These are phyloP conservation scores for Drosophila jambulina DNA, from an alignment of 1,140 invertebrate genomes.

Conservation along the genomic window DNA sequence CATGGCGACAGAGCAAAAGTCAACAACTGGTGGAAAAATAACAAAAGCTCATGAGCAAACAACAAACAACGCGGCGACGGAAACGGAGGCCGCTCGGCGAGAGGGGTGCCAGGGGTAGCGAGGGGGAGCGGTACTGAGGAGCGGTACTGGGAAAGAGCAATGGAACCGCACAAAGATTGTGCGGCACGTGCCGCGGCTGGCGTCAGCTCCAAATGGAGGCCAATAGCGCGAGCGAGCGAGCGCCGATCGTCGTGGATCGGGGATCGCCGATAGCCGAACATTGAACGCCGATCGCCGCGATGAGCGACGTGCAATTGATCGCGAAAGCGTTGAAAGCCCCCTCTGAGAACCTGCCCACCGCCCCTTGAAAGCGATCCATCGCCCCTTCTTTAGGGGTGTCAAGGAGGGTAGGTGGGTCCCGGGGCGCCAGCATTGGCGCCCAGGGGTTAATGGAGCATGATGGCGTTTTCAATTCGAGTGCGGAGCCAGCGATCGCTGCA, in stretches of 20 bases:
- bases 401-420: neutral
- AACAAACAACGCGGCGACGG: slow-evolving; percentile 57
- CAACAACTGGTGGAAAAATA: slow-evolving; percentile 56
- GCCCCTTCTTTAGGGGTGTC: slow-evolving; percentile 1
- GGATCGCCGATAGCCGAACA: slow-evolving; percentile 16
- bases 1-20: slow-evolving; percentile 65
- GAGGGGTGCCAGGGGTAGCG: neutral
- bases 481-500: slow-evolving; percentile 34
- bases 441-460: slow-evolving; percentile 74
- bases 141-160: slow-evolving; percentile 29
- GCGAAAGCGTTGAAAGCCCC: slow-evolving; percentile 51
- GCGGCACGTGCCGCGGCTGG: slow-evolving; percentile 70
- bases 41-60: slow-evolving; percentile 64
- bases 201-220: slow-evolving; percentile 67
- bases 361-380: slow-evolving; percentile 14
- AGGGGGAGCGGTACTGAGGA: neutral
- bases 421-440: slow-evolving; percentile 12
- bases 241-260: neutral
- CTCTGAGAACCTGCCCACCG: neutral
- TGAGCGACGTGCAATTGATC: slow-evolving; percentile 74
- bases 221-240: slow-evolving; percentile 51
- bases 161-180: slow-evolving; percentile 65
- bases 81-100: slow-evolving; percentile 13
- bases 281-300: slow-evolving; percentile 14
- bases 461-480: slow-evolving; percentile 69